These are phyloP conservation scores for Drosophila willistoni DNA, from an alignment of 1,140 invertebrate genomes.

Conservation along the genomic window DNA sequence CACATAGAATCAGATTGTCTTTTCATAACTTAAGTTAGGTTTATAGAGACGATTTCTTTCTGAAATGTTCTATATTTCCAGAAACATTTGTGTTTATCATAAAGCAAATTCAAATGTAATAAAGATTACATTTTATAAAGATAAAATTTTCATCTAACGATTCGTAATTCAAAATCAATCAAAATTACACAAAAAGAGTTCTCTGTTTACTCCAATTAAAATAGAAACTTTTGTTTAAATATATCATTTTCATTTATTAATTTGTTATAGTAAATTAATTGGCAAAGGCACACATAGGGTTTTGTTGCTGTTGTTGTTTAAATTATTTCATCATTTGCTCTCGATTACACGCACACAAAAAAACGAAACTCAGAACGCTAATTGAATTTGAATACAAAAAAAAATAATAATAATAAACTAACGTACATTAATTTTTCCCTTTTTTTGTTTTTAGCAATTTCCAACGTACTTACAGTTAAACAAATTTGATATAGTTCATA, in stretches of 20 bases:
- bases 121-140: too few relatives aligned
- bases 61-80: too few relatives aligned
- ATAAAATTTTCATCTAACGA: too few relatives aligned
- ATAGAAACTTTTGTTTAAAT: conserved; percentile 26
- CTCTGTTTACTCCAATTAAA: too few relatives aligned
- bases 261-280: conserved; percentile 77
- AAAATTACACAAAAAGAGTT: too few relatives aligned
- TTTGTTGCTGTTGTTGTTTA: conserved; percentile 41
- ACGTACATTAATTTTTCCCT: conserved; percentile 7
- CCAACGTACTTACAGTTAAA: conserved; percentile 69
- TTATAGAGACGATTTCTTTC: too few relatives aligned
- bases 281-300: conserved; percentile 69
- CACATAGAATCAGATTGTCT: too few relatives aligned
- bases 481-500: conserved; percentile 62
- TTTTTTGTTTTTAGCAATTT: conserved; percentile 40
- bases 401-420: conserved; percentile 16
- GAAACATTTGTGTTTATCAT: too few relatives aligned
- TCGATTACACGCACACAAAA: conserved; percentile 16
- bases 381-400: conserved; percentile 41
- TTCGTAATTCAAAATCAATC: too few relatives aligned
- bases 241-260: conserved; percentile 72
- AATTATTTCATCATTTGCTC: conserved; percentile 34
- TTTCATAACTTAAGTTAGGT: too few relatives aligned
- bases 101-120: too few relatives aligned
- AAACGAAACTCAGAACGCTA: conserved; percentile 37